These are phyloP conservation scores for Thaumetopoea pityocampa DNA, from an alignment of 1,140 invertebrate species.

Conservation along the genomic window DNA sequence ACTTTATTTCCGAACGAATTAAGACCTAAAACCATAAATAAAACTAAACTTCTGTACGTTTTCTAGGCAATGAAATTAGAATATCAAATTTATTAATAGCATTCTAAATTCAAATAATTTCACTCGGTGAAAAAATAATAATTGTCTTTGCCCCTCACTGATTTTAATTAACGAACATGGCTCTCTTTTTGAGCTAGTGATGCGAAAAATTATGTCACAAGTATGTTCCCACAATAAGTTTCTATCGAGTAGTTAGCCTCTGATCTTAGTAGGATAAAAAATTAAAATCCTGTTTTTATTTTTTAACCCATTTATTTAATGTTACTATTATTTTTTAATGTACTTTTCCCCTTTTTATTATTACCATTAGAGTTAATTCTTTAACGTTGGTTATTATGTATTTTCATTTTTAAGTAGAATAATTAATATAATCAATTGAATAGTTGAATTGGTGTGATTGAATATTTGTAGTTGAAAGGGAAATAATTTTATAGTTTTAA, in stretches of 20 bases:
- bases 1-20: too few species aligned
- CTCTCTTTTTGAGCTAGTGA: too few species aligned
- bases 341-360: constrained; percentile 43
- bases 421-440: constrained; percentile 33
- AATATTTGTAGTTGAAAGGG: constrained; percentile 14
- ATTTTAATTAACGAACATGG: too few species aligned
- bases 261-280: constrained; percentile 25
- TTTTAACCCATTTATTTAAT: constrained; percentile 61
- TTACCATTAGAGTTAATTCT: constrained; percentile 70
- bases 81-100: too few species aligned
- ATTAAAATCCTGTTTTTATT: constrained; percentile 38
- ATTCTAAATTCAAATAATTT: too few species aligned
- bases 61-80: too few species aligned
- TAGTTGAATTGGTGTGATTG: constrained; percentile 20
- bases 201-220: too few species aligned
- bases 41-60: too few species aligned
- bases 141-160: too few species aligned
- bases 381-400: constrained; percentile 60
- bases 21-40: too few species aligned
- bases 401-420: constrained; percentile 29
- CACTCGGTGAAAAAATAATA: too few species aligned
- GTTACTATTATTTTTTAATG: constrained; percentile 71
- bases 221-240: too few species aligned
- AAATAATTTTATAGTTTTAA: constrained; percentile 17
- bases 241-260: constrained; percentile 27